Percentiles rank a stretch among this genome's conserved stretches.
phyloP scores from a whole-genome alignment of 2,797 vertebrate species.

The Neosalanx taihuensis region DNA sequence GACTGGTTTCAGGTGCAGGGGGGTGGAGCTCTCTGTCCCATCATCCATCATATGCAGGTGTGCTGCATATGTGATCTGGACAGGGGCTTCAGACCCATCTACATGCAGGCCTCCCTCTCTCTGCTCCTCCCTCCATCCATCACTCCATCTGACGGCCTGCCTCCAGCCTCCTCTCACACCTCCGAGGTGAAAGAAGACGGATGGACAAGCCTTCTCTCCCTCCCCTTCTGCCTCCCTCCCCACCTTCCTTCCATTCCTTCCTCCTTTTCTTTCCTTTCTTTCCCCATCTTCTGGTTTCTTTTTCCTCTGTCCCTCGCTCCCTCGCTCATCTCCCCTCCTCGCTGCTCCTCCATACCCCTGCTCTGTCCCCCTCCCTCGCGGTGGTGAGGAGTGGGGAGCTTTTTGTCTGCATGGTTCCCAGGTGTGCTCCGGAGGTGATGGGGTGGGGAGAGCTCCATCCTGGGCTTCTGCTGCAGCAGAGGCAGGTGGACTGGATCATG shows the following conservation, averaged over 20 bases:
- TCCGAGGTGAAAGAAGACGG: constrained; percentile 23
- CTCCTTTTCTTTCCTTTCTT: not conserved
- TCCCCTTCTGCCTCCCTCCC: constrained; percentile 12
- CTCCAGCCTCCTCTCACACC: constrained; percentile 24
- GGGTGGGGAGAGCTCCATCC: too few species aligned
- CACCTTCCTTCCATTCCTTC: not conserved
- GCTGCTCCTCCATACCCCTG: not conserved
- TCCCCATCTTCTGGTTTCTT: not conserved
- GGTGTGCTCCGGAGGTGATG: too few species aligned
- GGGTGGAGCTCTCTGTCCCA: too few species aligned
- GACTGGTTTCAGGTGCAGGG: not conserved
- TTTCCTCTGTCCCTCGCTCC: not conserved
- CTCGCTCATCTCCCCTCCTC: not conserved
- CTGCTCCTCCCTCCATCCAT: constrained; percentile 32
- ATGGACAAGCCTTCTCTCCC: constrained; percentile 1
- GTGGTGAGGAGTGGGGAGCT: too few species aligned
- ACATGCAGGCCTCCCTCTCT: constrained; percentile 17
- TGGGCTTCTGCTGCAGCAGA: too few species aligned
- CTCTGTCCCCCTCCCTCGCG: not conserved
- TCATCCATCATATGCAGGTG: constrained; percentile 8
- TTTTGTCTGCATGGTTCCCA: too few species aligned
- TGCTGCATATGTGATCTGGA: constrained; percentile 8
- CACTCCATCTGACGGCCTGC: constrained; percentile 38
- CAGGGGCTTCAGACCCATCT: constrained; percentile 17
- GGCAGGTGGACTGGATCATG: too few species aligned